Base-by-base conservation (phyloP, 2,888 invertebrate genomes). In the Ctenicera cuprea region DNA sequence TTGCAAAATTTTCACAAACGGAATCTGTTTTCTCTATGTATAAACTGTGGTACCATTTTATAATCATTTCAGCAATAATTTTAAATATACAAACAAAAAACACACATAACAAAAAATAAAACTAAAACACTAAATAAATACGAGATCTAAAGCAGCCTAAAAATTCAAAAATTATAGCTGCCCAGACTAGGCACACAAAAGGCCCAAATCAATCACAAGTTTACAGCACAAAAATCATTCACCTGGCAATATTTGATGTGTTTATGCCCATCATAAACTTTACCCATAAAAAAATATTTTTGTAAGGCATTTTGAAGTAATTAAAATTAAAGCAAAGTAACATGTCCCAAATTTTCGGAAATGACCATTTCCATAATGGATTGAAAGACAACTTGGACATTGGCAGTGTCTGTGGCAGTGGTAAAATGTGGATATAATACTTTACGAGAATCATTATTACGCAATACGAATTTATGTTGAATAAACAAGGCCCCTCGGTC, bases 361-460 rank as follows among this genome's bases (percentile, higher is more conserved):
- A 92, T 89, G 43, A 92, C 91, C 82, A 90, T 91, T 84, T 92
- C 91, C 90, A 92, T 91, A 72, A 92, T 91, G 41, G 90, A 90
- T 81, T 91, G 90, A 80, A 92, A 91, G 30, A 92, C 91, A 16
- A 91, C 91, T 84, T 91, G 90, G 37, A 92, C 90, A 84, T 92
- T 92, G 77, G 90, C 90, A 22, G 92, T 92, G 81, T 92, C 92
- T 0, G 92, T 92, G 33, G 92, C 92, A 11, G 92, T 92, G 45
- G 91, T 92, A 83, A 92, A 92, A 85, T 92, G 92, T 1, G 91
- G 91, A 83, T 91, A 91, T 30, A 92, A 86, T 11, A 90, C 89
- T 84, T 90, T 90, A 57, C 89, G 86, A 5, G 89, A 88, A 80
- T 90, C 89, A 26, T 87, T 87, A 82, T 90, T 91, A 76, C 89